Conservation (phyloP, 2,113 vertebrate species). For the Aphelocoma coerulescens region DNA sequence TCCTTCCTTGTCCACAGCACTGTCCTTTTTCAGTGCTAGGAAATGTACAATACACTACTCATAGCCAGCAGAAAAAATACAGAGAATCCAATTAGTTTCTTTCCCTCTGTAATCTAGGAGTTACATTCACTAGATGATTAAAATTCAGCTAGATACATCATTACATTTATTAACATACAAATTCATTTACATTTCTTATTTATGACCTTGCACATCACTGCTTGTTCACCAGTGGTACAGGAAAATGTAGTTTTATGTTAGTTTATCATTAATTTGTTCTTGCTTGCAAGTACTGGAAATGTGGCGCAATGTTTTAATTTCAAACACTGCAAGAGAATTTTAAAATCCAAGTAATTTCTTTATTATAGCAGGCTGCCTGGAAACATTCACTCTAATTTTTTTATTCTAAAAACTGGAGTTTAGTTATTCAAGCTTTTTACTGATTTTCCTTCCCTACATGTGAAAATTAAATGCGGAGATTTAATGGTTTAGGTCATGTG, state of each 20-base stretch:
- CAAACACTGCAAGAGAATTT: background rate
- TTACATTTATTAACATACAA: background rate
- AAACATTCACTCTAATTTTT: background rate
- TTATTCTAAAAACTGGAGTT: background rate
- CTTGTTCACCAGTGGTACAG: background rate
- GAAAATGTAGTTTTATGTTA: background rate
- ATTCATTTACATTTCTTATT: background rate
- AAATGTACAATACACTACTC: background rate
- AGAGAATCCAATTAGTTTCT: background rate
- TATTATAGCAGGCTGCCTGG: background rate
- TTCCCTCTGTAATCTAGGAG: background rate
- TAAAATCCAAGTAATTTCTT: background rate
- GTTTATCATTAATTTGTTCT: background rate
- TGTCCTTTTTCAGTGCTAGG: background rate
- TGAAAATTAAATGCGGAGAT: background rate
- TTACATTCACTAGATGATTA: background rate
- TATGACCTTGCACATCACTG: background rate
- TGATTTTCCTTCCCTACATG: background rate
- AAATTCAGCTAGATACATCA: background rate
- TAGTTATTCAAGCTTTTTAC: background rate
- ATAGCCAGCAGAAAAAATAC: background rate
- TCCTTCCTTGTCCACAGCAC: background rate
- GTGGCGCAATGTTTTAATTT: background rate
- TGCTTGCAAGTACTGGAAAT: background rate
- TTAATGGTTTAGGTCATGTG: background rate